Conservation (phyloP, 2,797 vertebrate genomes). For the Pseudochaenichthys georgianus region DNA sequence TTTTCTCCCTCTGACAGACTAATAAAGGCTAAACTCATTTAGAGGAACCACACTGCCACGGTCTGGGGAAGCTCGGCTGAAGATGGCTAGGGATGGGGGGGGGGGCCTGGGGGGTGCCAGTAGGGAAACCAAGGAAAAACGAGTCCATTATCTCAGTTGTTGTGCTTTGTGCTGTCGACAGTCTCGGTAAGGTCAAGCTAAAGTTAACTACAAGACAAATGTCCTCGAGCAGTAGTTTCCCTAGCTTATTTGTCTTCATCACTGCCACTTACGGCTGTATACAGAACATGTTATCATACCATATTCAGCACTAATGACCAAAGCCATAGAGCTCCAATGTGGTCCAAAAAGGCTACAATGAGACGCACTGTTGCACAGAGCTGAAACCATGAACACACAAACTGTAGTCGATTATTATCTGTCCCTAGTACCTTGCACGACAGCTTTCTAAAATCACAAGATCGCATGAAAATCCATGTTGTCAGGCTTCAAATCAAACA, state of each 20-base stretch:
- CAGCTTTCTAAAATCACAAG: too few relatives aligned
- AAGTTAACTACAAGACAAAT: constrained; percentile 58
- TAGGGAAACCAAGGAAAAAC: constrained; percentile 12
- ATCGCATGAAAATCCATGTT: too few relatives aligned
- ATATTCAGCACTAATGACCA: neutral
- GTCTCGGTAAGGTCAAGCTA: constrained; percentile 55
- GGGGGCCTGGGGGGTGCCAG: neutral
- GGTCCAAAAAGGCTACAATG: neutral
- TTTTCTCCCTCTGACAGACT: constrained; percentile 56
- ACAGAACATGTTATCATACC: neutral
- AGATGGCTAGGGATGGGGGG: constrained; percentile 19
- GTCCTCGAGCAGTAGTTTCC: constrained; percentile 9
- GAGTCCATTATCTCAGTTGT: constrained; percentile 55
- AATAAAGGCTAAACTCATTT: constrained; percentile 76
- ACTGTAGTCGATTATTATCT: neutral
- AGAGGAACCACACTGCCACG: constrained; percentile 44
- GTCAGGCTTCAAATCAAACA: too few relatives aligned
- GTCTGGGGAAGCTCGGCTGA: constrained; percentile 54
- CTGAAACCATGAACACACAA: neutral
- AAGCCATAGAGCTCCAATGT: neutral
- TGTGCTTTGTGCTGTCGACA: constrained; percentile 24
- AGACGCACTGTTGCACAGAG: neutral
- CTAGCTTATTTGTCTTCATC: neutral
- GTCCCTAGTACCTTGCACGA: too few relatives aligned
- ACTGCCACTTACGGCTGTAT: neutral